These are phyloP conservation scores for Abramis brama DNA, from an alignment of 2,113 vertebrate genomes.

Conservation along the genomic window DNA sequence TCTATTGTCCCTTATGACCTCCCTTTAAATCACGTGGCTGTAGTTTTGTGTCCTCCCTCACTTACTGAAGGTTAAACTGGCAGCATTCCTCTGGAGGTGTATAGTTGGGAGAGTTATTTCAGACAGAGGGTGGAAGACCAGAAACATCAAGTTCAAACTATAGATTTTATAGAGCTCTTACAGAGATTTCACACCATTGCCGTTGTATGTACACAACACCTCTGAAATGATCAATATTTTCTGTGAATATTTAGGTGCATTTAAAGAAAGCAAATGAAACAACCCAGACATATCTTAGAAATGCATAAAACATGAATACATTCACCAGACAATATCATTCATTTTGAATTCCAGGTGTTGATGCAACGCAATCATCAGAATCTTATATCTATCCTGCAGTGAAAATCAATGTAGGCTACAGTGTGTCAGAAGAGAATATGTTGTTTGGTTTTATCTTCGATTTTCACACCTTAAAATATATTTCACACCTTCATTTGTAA, in stretches of 20 bases:
- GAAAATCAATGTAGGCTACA: constrained; percentile 23
- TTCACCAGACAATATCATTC: background rate
- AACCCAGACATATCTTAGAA: background rate
- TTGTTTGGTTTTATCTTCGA: constrained; percentile 52
- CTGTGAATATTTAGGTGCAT: background rate
- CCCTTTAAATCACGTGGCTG: constrained; percentile 25
- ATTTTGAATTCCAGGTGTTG: constrained; percentile 6
- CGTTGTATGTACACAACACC: background rate
- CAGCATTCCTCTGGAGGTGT: constrained; percentile 20
- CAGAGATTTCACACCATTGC: background rate
- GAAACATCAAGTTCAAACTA: constrained; percentile 6
- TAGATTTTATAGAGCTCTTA: background rate
- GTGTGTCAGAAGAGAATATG: constrained; percentile 30
- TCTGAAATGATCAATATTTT: background rate
- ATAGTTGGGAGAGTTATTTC: constrained; percentile 24
- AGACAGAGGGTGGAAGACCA: constrained; percentile 6
- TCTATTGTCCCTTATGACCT: constrained; percentile 32
- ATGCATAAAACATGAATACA: background rate
- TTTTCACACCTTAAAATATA: constrained; percentile 57
- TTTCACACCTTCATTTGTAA: constrained; percentile 59
- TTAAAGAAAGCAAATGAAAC: background rate
- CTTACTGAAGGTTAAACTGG: constrained; percentile 44
- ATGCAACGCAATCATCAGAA: background rate
- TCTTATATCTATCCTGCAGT: constrained; percentile 15
- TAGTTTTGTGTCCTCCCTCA: constrained; percentile 28